Evolutionary conservation across 1,140 invertebrate species (phyloP).

Genomic region (Psilanteris sp.): DNA sequence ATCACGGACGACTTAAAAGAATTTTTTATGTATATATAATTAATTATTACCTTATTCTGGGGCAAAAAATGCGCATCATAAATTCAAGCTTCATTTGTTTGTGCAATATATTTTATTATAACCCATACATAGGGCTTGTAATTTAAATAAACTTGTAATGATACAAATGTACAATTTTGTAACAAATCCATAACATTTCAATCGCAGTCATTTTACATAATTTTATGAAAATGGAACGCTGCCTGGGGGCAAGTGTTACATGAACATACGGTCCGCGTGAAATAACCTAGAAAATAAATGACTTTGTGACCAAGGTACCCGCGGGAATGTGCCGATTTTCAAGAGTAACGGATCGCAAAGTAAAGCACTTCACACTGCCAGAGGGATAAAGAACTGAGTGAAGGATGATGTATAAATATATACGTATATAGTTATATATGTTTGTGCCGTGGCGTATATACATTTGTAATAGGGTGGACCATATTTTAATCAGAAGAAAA

Average conservation of each 20-base stretch:
- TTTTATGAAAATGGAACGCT: slow-evolving; percentile 44
- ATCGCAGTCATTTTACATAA: slow-evolving; percentile 53
- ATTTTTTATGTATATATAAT: no score
- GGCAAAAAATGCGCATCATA: background rate
- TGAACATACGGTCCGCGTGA: slow-evolving; percentile 35
- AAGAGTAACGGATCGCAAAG: slow-evolving; percentile 41
- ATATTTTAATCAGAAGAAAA: no score
- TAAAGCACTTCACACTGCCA: slow-evolving; percentile 33
- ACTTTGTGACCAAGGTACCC: slow-evolving; percentile 54
- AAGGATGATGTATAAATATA: slow-evolving; percentile 15
- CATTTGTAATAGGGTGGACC: no score
- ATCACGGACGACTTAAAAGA: no score
- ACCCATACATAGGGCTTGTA: no score
- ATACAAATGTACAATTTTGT: background rate
- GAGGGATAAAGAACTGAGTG: slow-evolving; percentile 23
- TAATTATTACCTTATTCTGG: no score
- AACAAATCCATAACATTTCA: slow-evolving; percentile 14
- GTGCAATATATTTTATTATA: no score
- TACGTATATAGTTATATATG: slow-evolving; percentile 2
- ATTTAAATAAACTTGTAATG: no score
- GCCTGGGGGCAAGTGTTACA: slow-evolving; percentile 22
- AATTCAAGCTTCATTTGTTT: slow-evolving; percentile 1
- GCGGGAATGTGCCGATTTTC: slow-evolving; percentile 54
- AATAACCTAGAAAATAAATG: slow-evolving; percentile 58
- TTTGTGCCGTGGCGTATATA: no score